Evolutionary conservation across 2,113 vertebrate species (phyloP), one percentile per base, ranked within the genome.

Genomic region (Eptesicus fuscus): DNA sequence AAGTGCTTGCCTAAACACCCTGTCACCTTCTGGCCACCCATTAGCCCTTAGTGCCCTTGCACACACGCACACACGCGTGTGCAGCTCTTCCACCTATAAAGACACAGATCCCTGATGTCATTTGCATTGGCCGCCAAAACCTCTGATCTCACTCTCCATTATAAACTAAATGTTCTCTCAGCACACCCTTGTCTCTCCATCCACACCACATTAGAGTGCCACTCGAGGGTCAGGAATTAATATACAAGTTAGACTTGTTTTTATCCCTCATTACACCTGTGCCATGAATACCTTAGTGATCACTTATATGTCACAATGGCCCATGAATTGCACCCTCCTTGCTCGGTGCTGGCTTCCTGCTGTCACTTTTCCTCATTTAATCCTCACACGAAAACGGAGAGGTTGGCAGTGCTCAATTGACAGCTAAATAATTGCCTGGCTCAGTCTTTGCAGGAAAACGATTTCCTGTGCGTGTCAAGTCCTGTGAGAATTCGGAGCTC

Each of bases 61-160:
- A 28, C 3, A 4, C 20, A 42, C 2, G 10, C 0, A 0, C 0
- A 7, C 32, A 30, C 28, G 18, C 2, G 1, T 2, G 3, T 13
- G 20, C 0, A 40, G 20, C 61, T 56, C 59, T 32, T 35, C 59
- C 22, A 10, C 20, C 14, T 47, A 11, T 25, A 42, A 67, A 63
- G 37, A 70, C 83, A 23, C 18, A 7, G 14, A 56, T 37, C 22
- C 56, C 56, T 25, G 2, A 40, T 14, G 63, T 53, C 16, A 53
- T 56, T 22, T 32, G 49, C 35, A 35, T 5, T 13, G 35, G 32
- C 37, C 35, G 17, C 18, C 7, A 18, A 12, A 67, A 23, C 5
- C 42, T 56, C 23, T 3, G 12, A 56, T 47, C 53, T 25, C 18
- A 6, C 71, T 22, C 13, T 51, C 32, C 28, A 4, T 9, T 10